These are phyloP conservation scores for Agonopterix subpropinquella DNA, from an alignment of 2,888 invertebrate genomes.

Conservation along the genomic window DNA sequence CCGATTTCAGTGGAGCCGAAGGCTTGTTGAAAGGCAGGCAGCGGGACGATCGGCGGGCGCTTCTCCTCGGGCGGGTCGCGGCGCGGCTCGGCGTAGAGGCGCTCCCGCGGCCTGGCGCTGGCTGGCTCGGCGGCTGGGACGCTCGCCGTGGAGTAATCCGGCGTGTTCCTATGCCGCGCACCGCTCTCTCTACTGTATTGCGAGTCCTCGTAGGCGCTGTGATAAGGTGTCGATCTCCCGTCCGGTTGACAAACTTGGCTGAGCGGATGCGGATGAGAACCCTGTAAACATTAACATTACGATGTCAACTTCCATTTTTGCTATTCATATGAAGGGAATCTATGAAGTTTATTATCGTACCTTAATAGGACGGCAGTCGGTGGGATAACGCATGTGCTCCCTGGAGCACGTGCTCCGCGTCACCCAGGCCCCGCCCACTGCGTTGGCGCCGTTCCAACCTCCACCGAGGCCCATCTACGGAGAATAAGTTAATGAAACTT, in stretches of 20 bases:
- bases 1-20: constrained; percentile 92
- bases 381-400: constrained; percentile 53
- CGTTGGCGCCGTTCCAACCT: constrained; percentile 46
- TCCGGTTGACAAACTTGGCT: constrained; percentile 50
- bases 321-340: not conserved
- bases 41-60: constrained; percentile 71
- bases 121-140: constrained; percentile 15
- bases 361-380: constrained; percentile 58
- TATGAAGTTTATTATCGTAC: constrained; percentile 21
- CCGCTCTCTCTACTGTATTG: constrained; percentile 38
- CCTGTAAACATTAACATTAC: constrained; percentile 33
- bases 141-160: constrained; percentile 32
- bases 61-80: constrained; percentile 50
- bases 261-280: constrained; percentile 37
- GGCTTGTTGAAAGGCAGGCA: constrained; percentile 90
- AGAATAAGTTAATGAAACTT: constrained; percentile 11
- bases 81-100: constrained; percentile 32
- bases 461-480: constrained; percentile 51
- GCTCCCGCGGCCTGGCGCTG: constrained; percentile 24
- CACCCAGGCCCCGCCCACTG: constrained; percentile 42
- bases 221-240: constrained; percentile 53
- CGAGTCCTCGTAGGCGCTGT: constrained; percentile 44
- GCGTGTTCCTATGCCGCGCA: constrained; percentile 30
- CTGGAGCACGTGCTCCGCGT: constrained; percentile 49
- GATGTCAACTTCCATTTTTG: not conserved